Evolutionary conservation across 2,113 vertebrate species (phyloP), one percentile per base, ranked within the genome.

Genomic region (Zosterops hypoxanthus): DNA sequence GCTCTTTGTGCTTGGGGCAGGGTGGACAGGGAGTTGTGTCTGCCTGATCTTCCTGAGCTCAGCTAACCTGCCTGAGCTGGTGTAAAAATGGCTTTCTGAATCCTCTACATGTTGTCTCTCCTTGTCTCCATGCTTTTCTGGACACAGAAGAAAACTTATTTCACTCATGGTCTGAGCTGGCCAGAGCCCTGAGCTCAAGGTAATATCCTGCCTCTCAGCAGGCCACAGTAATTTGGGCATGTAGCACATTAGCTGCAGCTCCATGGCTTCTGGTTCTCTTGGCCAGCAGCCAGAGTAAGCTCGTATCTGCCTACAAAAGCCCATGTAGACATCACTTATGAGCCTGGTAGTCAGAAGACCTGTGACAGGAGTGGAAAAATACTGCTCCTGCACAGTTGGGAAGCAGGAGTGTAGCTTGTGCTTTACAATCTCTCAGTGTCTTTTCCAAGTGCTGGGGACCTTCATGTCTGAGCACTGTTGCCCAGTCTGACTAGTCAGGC

Each of bases 151-250:
- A 81, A 94, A 94, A 75, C 60, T 80, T 57, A 50, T 26, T 86
- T 71, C 39, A 41, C 72, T 57, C 13, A 4, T 39, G 68, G 86
- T 68, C 91, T 88, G 91, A 88, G 94, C 80, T 88, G 92, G 94
- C 88, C 92, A 88, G 68, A 78, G 76, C 91, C 68, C 88, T 16
- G 28, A 95, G 63, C 92, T 77, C 91, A 75, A 90, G 64, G 39
- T 96, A 93, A 96, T 94, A 97, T 97, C 96, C 95, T 95, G 94
- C 91, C 86, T 94, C 95, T 95, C 95, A 97, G 96, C 96, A 95
- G 88, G 96, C 95, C 91, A 86, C 91, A 90, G 95, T 28, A 90
- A 95, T 96, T 88, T 96, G 94, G 94, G 76, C 94, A 97, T 92
- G 94, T 59, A 91, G 88, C 91, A 86, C 94, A 94, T 90, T 81